Evolutionary conservation across 2,888 invertebrate genomes (phyloP).

Genomic region (Trissoscelio sp.): DNA sequence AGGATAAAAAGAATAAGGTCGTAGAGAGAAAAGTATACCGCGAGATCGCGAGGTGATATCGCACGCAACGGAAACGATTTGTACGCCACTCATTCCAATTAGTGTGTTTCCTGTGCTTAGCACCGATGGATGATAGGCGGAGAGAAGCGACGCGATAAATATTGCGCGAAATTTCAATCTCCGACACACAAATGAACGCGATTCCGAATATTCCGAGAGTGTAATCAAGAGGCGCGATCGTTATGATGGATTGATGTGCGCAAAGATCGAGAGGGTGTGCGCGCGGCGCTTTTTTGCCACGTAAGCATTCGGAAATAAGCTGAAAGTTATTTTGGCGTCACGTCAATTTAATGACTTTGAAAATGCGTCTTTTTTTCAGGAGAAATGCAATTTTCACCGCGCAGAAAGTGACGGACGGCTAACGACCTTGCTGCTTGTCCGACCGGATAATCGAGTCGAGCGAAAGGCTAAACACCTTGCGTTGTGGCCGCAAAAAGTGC

Average conservation of each 20-base stretch:
- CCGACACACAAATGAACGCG: constrained; percentile 22
- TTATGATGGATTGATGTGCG: constrained; percentile 39
- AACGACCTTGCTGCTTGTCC: constrained; percentile 70
- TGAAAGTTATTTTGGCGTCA: constrained; percentile 54
- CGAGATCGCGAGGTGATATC: constrained; percentile 31
- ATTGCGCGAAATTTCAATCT: constrained; percentile 36
- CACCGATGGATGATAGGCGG: constrained; percentile 24
- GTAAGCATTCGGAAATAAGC: constrained; percentile 54
- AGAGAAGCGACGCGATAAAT: constrained; percentile 19
- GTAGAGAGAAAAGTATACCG: not conserved
- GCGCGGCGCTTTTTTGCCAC: constrained; percentile 32
- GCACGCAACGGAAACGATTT: constrained; percentile 38
- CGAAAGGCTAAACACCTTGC: constrained; percentile 69
- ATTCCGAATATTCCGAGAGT: constrained; percentile 24
- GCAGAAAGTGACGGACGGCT: constrained; percentile 69
- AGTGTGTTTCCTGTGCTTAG: constrained; percentile 50
- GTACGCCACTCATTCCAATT: constrained; percentile 46
- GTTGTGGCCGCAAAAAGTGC: constrained; percentile 52
- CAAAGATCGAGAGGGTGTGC: constrained; percentile 20
- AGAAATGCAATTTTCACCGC: constrained; percentile 66
- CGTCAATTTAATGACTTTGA: constrained; percentile 63
- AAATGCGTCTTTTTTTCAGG: constrained; percentile 56
- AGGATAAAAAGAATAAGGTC: no score
- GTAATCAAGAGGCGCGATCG: constrained; percentile 40
- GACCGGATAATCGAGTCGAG: constrained; percentile 70